These are phyloP conservation scores for Dipodomys spectabilis DNA, from an alignment of 2,113 vertebrate species.

Conservation along the genomic window DNA sequence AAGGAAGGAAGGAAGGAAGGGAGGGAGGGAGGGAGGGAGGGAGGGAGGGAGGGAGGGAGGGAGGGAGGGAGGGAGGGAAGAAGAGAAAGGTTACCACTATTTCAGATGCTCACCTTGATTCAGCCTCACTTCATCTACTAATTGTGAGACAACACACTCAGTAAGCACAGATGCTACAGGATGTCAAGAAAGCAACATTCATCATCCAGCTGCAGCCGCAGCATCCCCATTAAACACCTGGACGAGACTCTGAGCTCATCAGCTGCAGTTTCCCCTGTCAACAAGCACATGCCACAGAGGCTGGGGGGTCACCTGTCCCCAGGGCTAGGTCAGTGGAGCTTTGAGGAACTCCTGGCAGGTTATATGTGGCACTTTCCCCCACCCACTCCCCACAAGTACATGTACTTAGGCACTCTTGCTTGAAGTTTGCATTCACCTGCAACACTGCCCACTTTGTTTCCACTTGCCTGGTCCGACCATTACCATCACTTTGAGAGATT, in stretches of 20 bases:
- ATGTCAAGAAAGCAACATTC: conserved; percentile 81
- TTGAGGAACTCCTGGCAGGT: conserved; percentile 67
- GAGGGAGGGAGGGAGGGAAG: too few species aligned
- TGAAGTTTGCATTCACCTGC: conserved; percentile 79
- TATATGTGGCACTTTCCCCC: conserved; percentile 80
- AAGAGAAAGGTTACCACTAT: neutral
- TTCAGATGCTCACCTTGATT: neutral
- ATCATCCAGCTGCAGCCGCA: conserved; percentile 76
- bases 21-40: too few species aligned
- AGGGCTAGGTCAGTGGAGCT: conserved; percentile 62
- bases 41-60: too few species aligned
- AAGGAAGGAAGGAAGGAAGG: too few species aligned
- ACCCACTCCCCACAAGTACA: neutral
- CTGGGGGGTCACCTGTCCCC: conserved; percentile 71
- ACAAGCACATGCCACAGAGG: conserved; percentile 86
- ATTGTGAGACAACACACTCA: conserved; percentile 78
- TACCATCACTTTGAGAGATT: conserved; percentile 78
- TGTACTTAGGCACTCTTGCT: conserved; percentile 65
- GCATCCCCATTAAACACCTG: conserved; percentile 88
- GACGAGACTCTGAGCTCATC: conserved; percentile 80
- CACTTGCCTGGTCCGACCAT: conserved; percentile 53
- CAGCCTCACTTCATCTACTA: conserved; percentile 73
- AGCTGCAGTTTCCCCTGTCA: conserved; percentile 69
- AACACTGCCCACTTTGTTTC: conserved; percentile 83
- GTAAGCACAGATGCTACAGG: conserved; percentile 84